Evolutionary conservation across 2,797 vertebrate genomes (phyloP), one percentile per base, ranked within the genome.

Genomic region (Arctocebus calabarensis): DNA sequence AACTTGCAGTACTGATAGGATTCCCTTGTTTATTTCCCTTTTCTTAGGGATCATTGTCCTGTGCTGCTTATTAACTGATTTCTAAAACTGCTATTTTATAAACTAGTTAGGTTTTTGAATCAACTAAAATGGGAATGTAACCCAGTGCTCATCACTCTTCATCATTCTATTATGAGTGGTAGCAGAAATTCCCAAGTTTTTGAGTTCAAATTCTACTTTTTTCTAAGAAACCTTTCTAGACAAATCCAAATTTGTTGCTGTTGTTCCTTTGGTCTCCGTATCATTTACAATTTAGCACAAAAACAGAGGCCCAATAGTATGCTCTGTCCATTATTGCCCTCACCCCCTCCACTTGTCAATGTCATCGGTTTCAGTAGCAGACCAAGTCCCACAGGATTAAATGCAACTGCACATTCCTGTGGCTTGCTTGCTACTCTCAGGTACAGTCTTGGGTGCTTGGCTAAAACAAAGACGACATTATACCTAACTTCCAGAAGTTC

Each of bases 191-290:
- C 70, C 45, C 71, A 91, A 66, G 23, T 62, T 84, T 62, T 84
- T 84, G 66, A 87, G n/a, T 68, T 79, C 61, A 81, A 96, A 73
- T 90, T 77, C n/a, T 62, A 90, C 78, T 77, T 91, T 93, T 93
- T 66, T n/a, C 59, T 91, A 82, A 5, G 45, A 94, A 93, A 85
- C 1, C 25, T 90, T 91, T 84, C 45, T 77, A 91, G 71, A 48
- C 13, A 61, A 59, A 19, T 68, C 40, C 74, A 83, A 88, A 59
- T 61, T 55, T 66, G 77, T 81, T 75, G 48, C 48, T 48, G 48
- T 43, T 5, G 11, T 43, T 90, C 73, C 79, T 91, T 71, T 90
- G 68, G n/a, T 92, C 90, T 92, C 27, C 14, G 12, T 52, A 57
- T 68, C 82, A 83, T 40, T 66, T 64, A 71, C 0, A 13, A 32